Evolutionary conservation across 2,888 invertebrate genomes (phyloP).

Genomic region (Dolichopus griseipennis): DNA sequence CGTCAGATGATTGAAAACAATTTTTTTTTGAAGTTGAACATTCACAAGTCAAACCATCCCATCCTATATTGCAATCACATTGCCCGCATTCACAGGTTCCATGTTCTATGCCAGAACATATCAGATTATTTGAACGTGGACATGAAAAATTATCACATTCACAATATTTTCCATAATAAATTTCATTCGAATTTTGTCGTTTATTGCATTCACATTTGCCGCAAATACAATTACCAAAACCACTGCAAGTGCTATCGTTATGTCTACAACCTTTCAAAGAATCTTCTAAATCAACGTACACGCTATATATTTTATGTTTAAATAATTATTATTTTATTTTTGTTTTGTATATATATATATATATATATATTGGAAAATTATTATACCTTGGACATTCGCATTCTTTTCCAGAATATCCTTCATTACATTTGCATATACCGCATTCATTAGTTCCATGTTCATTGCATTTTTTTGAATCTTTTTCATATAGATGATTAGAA

Average conservation of each 20-base stretch:
- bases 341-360: too few relatives aligned
- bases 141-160: slow-evolving; percentile 91
- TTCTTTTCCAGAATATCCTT: slow-evolving; percentile 56
- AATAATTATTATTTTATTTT: too few relatives aligned
- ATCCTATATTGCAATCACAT: slow-evolving; percentile 61
- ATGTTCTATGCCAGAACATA: slow-evolving; percentile 68
- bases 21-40: slow-evolving; percentile 62
- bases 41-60: slow-evolving; percentile 69
- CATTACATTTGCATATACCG: slow-evolving; percentile 73
- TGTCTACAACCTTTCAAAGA: too few relatives aligned
- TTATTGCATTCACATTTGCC: slow-evolving; percentile 59
- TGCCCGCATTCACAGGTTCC: slow-evolving; percentile 67
- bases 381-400: slow-evolving; percentile 66
- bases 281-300: too few relatives aligned
- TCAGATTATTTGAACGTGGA: slow-evolving; percentile 62
- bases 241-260: slow-evolving; percentile 50
- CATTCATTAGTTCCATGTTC: slow-evolving; percentile 69
- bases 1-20: slow-evolving; percentile 55
- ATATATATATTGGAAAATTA: background rate
- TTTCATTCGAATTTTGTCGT: slow-evolving; percentile 54
- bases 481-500: slow-evolving; percentile 43
- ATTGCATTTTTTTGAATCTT: slow-evolving; percentile 46
- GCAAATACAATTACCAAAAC: slow-evolving; percentile 65
- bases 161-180: slow-evolving; percentile 62
- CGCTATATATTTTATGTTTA: too few relatives aligned